These are phyloP conservation scores for Oreonectes daqikongensis DNA, from an alignment of 2,797 vertebrate species.

Conservation along the genomic window DNA sequence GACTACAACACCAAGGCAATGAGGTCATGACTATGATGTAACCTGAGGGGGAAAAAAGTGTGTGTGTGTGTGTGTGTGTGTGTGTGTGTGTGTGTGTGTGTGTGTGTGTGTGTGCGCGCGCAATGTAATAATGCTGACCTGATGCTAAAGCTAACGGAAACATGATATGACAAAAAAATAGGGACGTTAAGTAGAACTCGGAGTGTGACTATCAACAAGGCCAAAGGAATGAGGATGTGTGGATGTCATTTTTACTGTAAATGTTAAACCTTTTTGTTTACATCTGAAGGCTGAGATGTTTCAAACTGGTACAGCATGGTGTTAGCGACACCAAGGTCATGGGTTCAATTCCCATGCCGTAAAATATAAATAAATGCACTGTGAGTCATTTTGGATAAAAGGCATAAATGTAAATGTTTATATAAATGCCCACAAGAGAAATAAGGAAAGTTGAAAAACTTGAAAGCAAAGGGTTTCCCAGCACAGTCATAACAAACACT, in stretches of 20 bases:
- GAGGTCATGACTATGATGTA: slow-evolving; percentile 78
- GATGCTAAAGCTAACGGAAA: slow-evolving; percentile 56
- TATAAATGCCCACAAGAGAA: too few species aligned
- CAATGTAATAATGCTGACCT: slow-evolving; percentile 63
- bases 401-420: neutral
- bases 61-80: slow-evolving; percentile 47
- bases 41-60: slow-evolving; percentile 61
- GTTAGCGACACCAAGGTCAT: neutral
- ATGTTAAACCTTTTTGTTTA: slow-evolving; percentile 3
- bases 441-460: too few species aligned
- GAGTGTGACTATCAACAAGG: slow-evolving; percentile 31
- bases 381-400: neutral
- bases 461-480: neutral
- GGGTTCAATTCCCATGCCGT: neutral
- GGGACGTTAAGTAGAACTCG: slow-evolving; percentile 27
- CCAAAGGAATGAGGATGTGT: too few species aligned
- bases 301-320: neutral
- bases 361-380: neutral
- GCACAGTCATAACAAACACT: neutral
- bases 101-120: too few species aligned
- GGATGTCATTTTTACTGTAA: too few species aligned
- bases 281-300: slow-evolving; percentile 1
- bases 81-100: too few species aligned
- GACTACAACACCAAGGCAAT: slow-evolving; percentile 63
- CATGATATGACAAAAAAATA: slow-evolving; percentile 50